Base-by-base conservation (phyloP, 2,113 vertebrate genomes). In the Nestor notabilis region DNA sequence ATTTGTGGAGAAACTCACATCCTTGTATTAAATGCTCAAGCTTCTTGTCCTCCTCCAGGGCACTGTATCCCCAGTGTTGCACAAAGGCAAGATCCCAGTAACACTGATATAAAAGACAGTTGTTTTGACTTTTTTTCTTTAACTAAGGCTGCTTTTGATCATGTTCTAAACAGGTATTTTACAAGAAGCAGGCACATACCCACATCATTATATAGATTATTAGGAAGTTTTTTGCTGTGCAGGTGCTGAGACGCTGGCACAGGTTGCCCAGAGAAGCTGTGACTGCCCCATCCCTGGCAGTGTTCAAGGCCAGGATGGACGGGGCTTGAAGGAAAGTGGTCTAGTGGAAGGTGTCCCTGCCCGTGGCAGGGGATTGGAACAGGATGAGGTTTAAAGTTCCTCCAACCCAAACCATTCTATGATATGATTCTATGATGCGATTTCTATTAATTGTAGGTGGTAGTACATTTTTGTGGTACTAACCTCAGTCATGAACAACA, bases 401-500 rank as follows among this genome's bases (percentile, higher is more conserved):
- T 58, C 13, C 56, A 35, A 58, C 56, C 13, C 33, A 58, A 58
- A 35, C 21, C 33, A 58, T 58, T 35, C 21, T 58, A 58, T 58
- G 33, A 58, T 58, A n/a, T n/a, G 55, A 58, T 23, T 23, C 20
- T 58, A 58, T 58, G 55, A n/a, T 16, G 35, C 16, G 56, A 25
- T 35, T 71, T 9, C n/a, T 5, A 1, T 12, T 11, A n/a, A 5
- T 3, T 58, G 17, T 14, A 44, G 43, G 9, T 25, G 12, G 35
- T 11, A 13, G 33, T 8, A n/a, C 0, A 0, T 33, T 55, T 18
- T 3, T 3, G 18, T 12, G n/a, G 5, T 10, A 23, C 20, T 17
- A 28, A 4, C n/a, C 64, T 23, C 29, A 16, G 31, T 55, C 66
- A 1, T 0, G 10, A 46, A 0, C 44, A 53, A 70, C 2, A 0